A percentile compares a stretch with the other conserved stretches of the same genome.
phyloP scores from a whole-genome alignment of 92 coral and sea anemone genomes.

The Plumapathes pennacea region DNA sequence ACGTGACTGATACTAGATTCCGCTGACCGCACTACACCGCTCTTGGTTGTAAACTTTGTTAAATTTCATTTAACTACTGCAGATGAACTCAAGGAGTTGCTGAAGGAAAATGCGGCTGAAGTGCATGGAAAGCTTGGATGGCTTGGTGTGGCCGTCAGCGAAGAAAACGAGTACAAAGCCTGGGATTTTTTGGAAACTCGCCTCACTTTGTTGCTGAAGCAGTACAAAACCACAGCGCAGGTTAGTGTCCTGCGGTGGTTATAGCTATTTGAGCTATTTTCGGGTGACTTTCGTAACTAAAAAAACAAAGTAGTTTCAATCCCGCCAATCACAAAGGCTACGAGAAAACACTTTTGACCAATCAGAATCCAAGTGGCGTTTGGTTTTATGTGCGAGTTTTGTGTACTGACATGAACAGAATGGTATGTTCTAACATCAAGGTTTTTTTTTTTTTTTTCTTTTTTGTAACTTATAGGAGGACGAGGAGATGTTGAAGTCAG shows the following conservation, averaged over 20 bases:
- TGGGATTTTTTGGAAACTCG: slow-evolving; percentile 87
- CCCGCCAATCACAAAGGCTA: no score
- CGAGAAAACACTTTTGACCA: no score
- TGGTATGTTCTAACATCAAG: no score
- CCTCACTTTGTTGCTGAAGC: slow-evolving; percentile 73
- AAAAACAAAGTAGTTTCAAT: no score
- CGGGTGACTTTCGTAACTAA: no score
- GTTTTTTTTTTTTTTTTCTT: neutral
- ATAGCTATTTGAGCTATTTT: no score
- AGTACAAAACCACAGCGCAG: slow-evolving; percentile 76
- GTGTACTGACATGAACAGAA: no score
- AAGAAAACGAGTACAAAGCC: slow-evolving; percentile 65
- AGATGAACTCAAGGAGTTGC: slow-evolving; percentile 57
- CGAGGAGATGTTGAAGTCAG: neutral
- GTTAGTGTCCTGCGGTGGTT: no score
- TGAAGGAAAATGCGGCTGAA: slow-evolving; percentile 16
- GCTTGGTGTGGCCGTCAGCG: slow-evolving; percentile 47
- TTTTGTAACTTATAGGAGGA: slow-evolving; percentile 6
- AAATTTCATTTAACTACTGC: slow-evolving; percentile 3
- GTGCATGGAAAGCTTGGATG: slow-evolving; percentile 42
- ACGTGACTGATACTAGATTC: no score
- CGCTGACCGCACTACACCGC: no score
- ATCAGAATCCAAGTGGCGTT: no score
- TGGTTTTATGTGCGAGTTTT: neutral
- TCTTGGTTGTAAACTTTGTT: no score